phyloP scores from a whole-genome alignment of 2,113 vertebrate genomes.

The Taurulus bubalis region DNA sequence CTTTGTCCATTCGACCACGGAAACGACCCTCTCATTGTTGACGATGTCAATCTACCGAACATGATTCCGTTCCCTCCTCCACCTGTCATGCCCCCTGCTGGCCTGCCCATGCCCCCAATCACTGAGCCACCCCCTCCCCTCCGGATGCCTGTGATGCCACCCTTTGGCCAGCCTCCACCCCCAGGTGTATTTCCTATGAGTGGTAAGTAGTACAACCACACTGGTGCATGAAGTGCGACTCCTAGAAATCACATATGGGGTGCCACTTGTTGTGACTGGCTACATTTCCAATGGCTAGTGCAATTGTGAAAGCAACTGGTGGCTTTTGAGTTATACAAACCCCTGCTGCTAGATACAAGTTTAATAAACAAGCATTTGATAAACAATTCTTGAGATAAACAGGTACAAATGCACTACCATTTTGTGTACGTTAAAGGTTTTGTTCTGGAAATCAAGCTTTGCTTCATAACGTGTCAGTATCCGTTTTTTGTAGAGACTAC shows the following conservation, averaged over 20 bases:
- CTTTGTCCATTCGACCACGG: conserved; percentile 97
- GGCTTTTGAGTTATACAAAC: neutral
- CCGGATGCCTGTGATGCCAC: conserved; percentile 87
- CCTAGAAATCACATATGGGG: neutral
- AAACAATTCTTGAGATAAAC: neutral
- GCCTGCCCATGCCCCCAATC: conserved; percentile 82
- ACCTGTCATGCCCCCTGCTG: conserved; percentile 86
- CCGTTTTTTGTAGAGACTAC: neutral
- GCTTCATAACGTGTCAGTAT: neutral
- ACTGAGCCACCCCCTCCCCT: conserved; percentile 78
- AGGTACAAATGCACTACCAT: neutral
- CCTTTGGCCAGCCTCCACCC: conserved; percentile 88
- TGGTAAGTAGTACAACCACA: conserved; percentile 79
- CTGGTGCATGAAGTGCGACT: neutral
- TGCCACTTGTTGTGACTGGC: neutral
- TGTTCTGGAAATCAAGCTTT: neutral
- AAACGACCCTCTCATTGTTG: conserved; percentile 93
- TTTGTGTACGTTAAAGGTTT: neutral
- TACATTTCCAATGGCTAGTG: neutral
- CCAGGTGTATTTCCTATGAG: conserved; percentile 92
- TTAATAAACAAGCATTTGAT: too few relatives aligned
- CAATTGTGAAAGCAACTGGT: neutral
- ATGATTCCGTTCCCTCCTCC: conserved; percentile 97
- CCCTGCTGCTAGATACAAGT: neutral
- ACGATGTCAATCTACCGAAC: conserved; percentile 93